phyloP scores from a whole-genome alignment of 2,113 vertebrate species.

The Petroica traversi region DNA sequence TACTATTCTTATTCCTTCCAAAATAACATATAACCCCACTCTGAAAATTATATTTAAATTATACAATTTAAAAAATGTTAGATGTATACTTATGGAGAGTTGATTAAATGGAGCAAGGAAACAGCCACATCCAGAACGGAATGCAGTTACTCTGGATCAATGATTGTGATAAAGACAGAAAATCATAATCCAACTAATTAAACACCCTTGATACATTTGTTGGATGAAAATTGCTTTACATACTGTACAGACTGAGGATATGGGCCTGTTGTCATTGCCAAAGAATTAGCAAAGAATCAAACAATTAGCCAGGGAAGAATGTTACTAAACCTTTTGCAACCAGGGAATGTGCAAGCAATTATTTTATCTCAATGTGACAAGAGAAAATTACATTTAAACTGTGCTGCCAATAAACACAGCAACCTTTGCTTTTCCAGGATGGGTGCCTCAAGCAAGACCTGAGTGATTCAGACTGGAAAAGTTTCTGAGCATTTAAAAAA shows the following conservation, averaged over 20 bases:
- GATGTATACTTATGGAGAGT: neutral
- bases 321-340: conserved; percentile 5
- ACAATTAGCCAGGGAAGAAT: neutral
- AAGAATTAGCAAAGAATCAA: conserved; percentile 14
- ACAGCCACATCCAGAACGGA: neutral
- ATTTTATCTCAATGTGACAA: conserved; percentile 29
- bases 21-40: neutral
- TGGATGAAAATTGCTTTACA: neutral
- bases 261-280: neutral
- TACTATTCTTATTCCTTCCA: neutral
- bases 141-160: neutral
- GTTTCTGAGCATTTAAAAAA: neutral
- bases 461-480: neutral
- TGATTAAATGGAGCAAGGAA: neutral
- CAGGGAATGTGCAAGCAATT: conserved; percentile 2
- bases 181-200: neutral
- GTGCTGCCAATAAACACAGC: conserved; percentile 9
- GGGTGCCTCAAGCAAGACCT: neutral
- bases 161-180: neutral
- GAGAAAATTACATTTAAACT: conserved; percentile 36
- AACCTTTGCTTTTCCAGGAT: neutral
- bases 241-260: neutral
- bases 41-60: neutral
- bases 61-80: neutral
- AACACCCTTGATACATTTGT: neutral